A percentile compares a stretch with the other conserved stretches of the same genome.
Conservation (phyloP, 2,797 vertebrate genomes). For the Chelidonichthys spinosus region DNA sequence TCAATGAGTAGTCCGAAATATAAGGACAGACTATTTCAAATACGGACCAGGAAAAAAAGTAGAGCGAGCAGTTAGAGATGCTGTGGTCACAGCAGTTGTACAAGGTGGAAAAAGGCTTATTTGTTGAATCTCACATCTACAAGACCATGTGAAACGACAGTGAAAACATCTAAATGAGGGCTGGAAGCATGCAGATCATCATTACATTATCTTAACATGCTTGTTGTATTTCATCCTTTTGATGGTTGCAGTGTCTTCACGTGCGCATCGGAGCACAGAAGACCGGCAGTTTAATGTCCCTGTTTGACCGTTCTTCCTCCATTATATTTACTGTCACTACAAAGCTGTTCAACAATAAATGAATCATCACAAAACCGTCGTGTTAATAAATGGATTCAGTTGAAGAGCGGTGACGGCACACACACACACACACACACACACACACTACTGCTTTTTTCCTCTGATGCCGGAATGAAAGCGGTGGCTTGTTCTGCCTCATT, state of each 20-base stretch:
- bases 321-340: neutral
- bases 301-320: conserved; percentile 16
- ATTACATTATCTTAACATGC: neutral
- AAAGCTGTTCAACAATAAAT: neutral
- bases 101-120: neutral
- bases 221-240: neutral
- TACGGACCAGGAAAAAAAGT: neutral
- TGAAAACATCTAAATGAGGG: neutral
- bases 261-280: conserved; percentile 16
- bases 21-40: neutral
- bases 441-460: conserved; percentile 2
- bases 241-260: conserved; percentile 10
- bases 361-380: neutral
- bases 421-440: too few species aligned
- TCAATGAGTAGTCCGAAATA: neutral
- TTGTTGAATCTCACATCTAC: neutral
- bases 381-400: too few species aligned
- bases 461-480: conserved; percentile 52
- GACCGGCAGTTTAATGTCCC: conserved; percentile 22
- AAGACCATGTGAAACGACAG: neutral
- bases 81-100: neutral
- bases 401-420: too few species aligned
- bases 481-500: conserved; percentile 57
- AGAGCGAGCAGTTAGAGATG: neutral
- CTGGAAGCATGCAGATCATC: neutral